Base-by-base conservation (phyloP, 2,113 vertebrate genomes). In the Indri indri region DNA sequence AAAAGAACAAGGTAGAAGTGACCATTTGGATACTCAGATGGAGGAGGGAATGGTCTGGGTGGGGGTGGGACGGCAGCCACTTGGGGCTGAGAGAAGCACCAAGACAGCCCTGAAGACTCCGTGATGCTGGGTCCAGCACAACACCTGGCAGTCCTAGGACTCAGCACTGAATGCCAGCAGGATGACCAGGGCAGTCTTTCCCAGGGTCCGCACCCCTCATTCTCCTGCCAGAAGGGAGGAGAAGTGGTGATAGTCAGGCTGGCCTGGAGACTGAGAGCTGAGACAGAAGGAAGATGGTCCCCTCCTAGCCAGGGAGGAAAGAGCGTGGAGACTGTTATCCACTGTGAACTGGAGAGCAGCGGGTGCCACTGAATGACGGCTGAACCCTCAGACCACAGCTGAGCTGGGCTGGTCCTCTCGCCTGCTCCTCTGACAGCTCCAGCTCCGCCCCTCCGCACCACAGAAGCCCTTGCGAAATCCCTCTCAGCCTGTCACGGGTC, bases 381-480 rank as follows among this genome's bases (percentile, higher is more conserved):
- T 32, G 79, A 90, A 7, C 27, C 90, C 50, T 90, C 34, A n/a
- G 93, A 32, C 76, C 91, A 87, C 37, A 71, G 73, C 70, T 32
- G 77, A 71, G 66, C 47, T 25, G 37, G 57, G 88, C 94, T 40
- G 81, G 30, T 34, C 70, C 79, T 54, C 5, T 1, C 0, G 50
- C 42, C n/a, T 0, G 47, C 50, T 45, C 83, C 54, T n/a, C 73
- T 11, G 1, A 11, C 45, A 27, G 73, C 95, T 32, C 93, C 45
- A 16, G 63, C 95, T 52, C 93, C 95, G 3, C 96, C 97, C 91
- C 93, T 76, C 50, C 68, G 27, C 88, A 79, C 86, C 82, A 52
- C 93, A 73, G 47, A 80, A 42, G 54, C 76, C 37, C 97, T 98
- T 98, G 86, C 87, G 94, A 98, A 97, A 98, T 95, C 77, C 81